These are phyloP conservation scores for Verasper variegatus DNA, from an alignment of 2,113 vertebrate species.

Conservation along the genomic window DNA sequence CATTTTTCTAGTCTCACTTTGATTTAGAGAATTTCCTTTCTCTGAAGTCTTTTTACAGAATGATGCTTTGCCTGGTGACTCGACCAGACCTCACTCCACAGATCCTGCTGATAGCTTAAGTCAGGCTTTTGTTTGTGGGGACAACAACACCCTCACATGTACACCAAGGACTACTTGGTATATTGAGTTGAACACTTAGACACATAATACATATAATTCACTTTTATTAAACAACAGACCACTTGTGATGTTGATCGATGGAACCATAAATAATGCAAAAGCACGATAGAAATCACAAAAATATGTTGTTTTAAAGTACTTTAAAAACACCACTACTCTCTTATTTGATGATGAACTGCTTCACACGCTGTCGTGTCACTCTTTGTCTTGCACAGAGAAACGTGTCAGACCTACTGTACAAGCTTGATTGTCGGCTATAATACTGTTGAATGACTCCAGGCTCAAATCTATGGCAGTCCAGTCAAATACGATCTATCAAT, in stretches of 20 bases:
- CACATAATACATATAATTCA: conserved; percentile 32
- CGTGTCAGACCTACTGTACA: conserved; percentile 24
- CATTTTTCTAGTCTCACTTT: too few species aligned
- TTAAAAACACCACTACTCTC: conserved; percentile 29
- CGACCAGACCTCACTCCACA: background rate
- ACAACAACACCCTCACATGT: too few species aligned
- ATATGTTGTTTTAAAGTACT: conserved; percentile 53
- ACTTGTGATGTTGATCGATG: conserved; percentile 37
- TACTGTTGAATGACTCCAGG: conserved; percentile 21
- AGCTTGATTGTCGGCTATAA: conserved; percentile 66
- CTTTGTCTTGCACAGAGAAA: conserved; percentile 23
- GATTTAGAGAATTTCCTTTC: background rate
- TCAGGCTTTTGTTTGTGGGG: too few species aligned
- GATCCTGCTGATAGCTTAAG: too few species aligned
- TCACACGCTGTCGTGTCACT: conserved; percentile 10
- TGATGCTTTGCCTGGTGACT: background rate
- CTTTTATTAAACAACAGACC: conserved; percentile 69
- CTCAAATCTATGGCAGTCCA: background rate
- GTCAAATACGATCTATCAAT: background rate
- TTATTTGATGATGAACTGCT: conserved; percentile 15
- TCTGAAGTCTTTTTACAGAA: background rate
- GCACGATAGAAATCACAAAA: conserved; percentile 68
- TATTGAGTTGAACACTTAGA: background rate
- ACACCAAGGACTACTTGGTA: too few species aligned
- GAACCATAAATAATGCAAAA: conserved; percentile 62